These are phyloP conservation scores for Spisula subtruncata DNA, from an alignment of 2,888 invertebrate genomes.

Conservation along the genomic window DNA sequence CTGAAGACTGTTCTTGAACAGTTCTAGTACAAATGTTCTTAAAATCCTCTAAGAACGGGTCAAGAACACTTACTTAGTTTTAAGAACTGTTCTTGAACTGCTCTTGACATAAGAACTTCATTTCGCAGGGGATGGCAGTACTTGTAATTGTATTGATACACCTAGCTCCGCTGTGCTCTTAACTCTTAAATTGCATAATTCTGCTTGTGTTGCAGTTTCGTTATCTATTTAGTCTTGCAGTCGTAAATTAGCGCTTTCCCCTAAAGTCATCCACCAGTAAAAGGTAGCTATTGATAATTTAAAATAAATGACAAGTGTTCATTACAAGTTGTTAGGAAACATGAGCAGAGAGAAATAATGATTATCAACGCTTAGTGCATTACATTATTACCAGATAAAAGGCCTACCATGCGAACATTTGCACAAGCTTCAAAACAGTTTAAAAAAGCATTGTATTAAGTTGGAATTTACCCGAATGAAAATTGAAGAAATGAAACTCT, in stretches of 20 bases:
- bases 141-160: not conserved
- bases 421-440: slow-evolving; percentile 1
- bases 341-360: not conserved
- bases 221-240: not conserved
- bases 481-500: slow-evolving; percentile 29
- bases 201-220: not conserved
- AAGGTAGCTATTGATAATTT: slow-evolving; percentile 15
- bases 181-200: not conserved
- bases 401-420: not conserved
- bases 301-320: slow-evolving; percentile 21
- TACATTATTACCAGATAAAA: slow-evolving; percentile 14
- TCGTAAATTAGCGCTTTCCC: slow-evolving; percentile 12
- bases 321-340: slow-evolving; percentile 1
- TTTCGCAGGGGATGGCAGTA: too few relatives aligned
- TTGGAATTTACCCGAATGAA: not conserved
- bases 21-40: too few relatives aligned
- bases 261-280: not conserved
- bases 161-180: not conserved
- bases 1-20: too few relatives aligned
- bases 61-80: too few relatives aligned
- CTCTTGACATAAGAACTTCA: too few relatives aligned
- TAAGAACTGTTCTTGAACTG: too few relatives aligned
- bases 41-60: too few relatives aligned
- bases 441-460: slow-evolving; percentile 9
- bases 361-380: slow-evolving; percentile 5